phyloP scores from a whole-genome alignment of 2,888 invertebrate species.

The Vannuccia rotundouncinata region DNA sequence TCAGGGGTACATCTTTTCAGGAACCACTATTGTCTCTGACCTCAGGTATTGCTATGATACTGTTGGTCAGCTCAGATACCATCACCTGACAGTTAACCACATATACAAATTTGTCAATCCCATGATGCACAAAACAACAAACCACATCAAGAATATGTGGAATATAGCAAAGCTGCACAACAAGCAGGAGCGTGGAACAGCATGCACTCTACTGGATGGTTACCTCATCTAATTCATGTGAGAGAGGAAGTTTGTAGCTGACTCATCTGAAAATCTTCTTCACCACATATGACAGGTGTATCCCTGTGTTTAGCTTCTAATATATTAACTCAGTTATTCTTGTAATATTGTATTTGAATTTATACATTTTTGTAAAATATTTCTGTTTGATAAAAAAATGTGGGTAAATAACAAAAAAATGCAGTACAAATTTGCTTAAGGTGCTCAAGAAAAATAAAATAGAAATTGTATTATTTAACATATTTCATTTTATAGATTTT shows the following conservation, averaged over 20 bases:
- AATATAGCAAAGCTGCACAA: conserved; percentile 30
- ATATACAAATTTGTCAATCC: conserved; percentile 3
- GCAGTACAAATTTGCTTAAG: too few species aligned
- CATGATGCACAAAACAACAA: not conserved
- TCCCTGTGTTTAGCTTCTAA: conserved; percentile 3
- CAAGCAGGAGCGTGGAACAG: conserved; percentile 16
- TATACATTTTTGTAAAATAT: too few species aligned
- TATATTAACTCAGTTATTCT: conserved; percentile 11
- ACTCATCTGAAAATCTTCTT: not conserved
- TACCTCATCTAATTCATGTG: conserved; percentile 32
- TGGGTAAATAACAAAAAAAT: not conserved
- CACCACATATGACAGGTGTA: conserved; percentile 17
- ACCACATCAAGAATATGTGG: conserved; percentile 28
- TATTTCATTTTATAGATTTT: too few species aligned
- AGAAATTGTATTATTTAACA: too few species aligned
- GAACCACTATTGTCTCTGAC: conserved; percentile 25
- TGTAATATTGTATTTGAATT: too few species aligned
- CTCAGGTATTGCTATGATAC: conserved; percentile 11
- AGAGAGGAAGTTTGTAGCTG: not conserved
- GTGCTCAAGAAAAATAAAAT: too few species aligned
- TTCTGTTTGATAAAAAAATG: too few species aligned
- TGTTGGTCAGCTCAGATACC: not conserved
- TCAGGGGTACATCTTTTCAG: not conserved
- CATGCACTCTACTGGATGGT: conserved; percentile 15
- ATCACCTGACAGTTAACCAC: conserved; percentile 8